A percentile compares a stretch with the other conserved stretches of the same genome.
These are phyloP conservation scores for Esox masquinongy DNA, from an alignment of 2,797 vertebrate genomes.

Conservation along the genomic window DNA sequence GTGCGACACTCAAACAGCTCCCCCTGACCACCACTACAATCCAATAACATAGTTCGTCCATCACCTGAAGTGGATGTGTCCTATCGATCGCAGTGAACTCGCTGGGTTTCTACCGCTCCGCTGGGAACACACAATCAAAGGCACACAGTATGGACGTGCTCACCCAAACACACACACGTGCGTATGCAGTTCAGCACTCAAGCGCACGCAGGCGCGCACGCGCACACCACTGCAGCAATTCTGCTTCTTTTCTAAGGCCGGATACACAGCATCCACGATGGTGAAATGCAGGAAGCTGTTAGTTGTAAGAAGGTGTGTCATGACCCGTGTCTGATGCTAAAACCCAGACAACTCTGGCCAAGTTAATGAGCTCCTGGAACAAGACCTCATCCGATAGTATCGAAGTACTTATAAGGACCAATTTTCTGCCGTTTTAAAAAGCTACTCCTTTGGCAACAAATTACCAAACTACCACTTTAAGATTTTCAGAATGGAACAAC, in stretches of 20 bases:
- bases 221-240: background rate
- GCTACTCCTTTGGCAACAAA: no score
- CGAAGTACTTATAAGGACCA: background rate
- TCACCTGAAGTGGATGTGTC: conserved; percentile 5
- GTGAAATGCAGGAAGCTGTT: background rate
- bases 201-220: background rate
- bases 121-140: background rate
- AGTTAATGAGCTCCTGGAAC: background rate
- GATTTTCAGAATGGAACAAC: no score
- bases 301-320: background rate
- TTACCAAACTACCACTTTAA: no score
- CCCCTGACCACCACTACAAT: conserved; percentile 13
- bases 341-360: background rate
- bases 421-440: background rate
- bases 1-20: background rate
- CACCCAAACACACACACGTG: background rate
- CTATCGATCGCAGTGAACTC: conserved; percentile 17
- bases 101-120: background rate
- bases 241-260: background rate
- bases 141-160: background rate
- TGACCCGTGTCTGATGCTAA: background rate
- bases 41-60: conserved; percentile 10
- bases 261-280: background rate
- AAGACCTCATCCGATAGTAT: background rate
- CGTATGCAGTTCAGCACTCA: background rate